These are phyloP conservation scores for Apogon hyalosoma DNA, from an alignment of 2,797 vertebrate genomes.

Conservation along the genomic window DNA sequence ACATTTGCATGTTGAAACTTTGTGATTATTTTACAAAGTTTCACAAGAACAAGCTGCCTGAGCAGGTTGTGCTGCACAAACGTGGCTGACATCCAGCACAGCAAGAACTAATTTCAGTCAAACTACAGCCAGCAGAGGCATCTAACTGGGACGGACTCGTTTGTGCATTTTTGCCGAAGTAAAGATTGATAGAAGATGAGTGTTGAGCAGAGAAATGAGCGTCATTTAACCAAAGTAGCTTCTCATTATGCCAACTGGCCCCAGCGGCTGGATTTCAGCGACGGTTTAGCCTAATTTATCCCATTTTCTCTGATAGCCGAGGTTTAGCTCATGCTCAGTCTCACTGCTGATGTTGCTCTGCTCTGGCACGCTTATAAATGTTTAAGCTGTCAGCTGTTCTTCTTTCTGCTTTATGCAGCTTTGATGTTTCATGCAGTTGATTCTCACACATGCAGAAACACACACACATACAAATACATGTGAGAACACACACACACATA, in stretches of 20 bases:
- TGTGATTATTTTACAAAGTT: slow-evolving; percentile 19
- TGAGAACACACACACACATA: slow-evolving; percentile 2
- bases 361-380: slow-evolving; percentile 62
- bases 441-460: slow-evolving; percentile 26
- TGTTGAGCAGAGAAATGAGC: slow-evolving; percentile 37
- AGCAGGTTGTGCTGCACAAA: slow-evolving; percentile 31
- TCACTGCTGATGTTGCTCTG: slow-evolving; percentile 52
- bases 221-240: slow-evolving; percentile 48
- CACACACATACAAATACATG: slow-evolving; percentile 2
- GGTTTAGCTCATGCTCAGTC: slow-evolving; percentile 52
- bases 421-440: slow-evolving; percentile 69
- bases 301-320: slow-evolving; percentile 58
- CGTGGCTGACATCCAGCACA: slow-evolving; percentile 29
- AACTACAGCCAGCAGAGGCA: slow-evolving; percentile 21
- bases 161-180: neutral
- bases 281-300: slow-evolving; percentile 56
- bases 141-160: slow-evolving; percentile 26
- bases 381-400: slow-evolving; percentile 75
- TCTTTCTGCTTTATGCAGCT: slow-evolving; percentile 58
- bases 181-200: neutral
- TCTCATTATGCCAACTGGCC: slow-evolving; percentile 50
- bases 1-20: slow-evolving; percentile 28
- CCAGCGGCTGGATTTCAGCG: slow-evolving; percentile 31
- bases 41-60: slow-evolving; percentile 1
- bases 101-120: slow-evolving; percentile 16